A percentile compares a stretch with the other conserved stretches of the same genome.
Conservation (phyloP, 2,888 invertebrate species). For the Enchytraeus crypticus region DNA sequence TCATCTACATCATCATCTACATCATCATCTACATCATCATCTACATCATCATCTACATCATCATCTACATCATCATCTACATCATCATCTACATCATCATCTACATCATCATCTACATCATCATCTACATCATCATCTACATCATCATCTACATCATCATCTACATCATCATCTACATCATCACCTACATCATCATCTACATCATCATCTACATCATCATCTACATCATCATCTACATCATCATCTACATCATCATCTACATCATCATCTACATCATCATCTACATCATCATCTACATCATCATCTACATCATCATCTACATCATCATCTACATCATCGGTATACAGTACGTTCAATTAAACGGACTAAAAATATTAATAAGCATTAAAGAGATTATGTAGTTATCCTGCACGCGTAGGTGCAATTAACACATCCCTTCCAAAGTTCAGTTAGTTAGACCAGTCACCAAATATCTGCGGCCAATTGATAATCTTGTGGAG, state of each 20-base stretch:
- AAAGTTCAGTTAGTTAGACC: too few relatives aligned
- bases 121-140: constrained; percentile 4
- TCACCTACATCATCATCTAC: not conserved
- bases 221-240: not conserved
- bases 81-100: constrained; percentile 1
- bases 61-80: not conserved
- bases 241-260: not conserved
- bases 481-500: too few relatives aligned
- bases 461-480: too few relatives aligned
- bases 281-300: constrained; percentile 1
- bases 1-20: constrained; percentile 8
- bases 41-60: not conserved
- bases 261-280: constrained; percentile 10
- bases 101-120: constrained; percentile 6
- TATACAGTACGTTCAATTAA: too few relatives aligned
- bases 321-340: not conserved
- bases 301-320: not conserved
- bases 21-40: constrained; percentile 5
- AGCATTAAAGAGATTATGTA: too few relatives aligned
- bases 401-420: too few relatives aligned
- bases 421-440: too few relatives aligned
- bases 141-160: constrained; percentile 6
- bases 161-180: not conserved
- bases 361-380: too few relatives aligned
- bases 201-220: not conserved